These are phyloP conservation scores for Hystrix brachyura DNA, from an alignment of 2,113 vertebrate genomes.

Conservation along the genomic window DNA sequence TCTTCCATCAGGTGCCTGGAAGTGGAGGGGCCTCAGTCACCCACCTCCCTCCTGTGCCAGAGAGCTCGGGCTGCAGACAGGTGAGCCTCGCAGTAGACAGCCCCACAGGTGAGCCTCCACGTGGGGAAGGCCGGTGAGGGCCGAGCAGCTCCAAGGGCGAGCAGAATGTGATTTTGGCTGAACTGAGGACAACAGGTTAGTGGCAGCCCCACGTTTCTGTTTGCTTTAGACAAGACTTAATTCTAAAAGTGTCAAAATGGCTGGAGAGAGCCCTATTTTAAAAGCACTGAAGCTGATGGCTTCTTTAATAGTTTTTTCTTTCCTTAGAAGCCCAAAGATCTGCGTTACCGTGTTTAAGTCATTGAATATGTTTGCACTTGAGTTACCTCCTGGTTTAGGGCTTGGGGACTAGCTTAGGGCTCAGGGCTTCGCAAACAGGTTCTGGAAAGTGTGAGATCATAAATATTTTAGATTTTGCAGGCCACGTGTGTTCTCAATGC, in stretches of 20 bases:
- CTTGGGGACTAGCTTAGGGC: background rate
- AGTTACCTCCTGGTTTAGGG: too few relatives aligned
- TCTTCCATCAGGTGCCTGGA: background rate
- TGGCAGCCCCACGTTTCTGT: background rate
- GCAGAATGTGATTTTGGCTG: background rate
- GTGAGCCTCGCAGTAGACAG: background rate
- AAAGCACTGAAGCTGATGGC: background rate
- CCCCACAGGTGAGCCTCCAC: background rate
- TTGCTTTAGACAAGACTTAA: background rate
- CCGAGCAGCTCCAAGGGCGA: background rate
- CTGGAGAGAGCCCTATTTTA: background rate
- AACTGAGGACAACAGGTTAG: background rate
- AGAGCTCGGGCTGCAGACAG: background rate
- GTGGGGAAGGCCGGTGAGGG: background rate
- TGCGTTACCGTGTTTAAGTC: background rate
- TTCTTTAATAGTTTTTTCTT: constrained; percentile 14
- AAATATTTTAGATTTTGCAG: background rate
- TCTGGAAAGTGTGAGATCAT: background rate
- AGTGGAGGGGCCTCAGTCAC: background rate
- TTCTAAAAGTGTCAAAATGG: background rate
- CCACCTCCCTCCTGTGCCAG: background rate
- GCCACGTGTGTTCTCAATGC: background rate
- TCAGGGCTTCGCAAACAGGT: background rate
- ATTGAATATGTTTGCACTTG: background rate
- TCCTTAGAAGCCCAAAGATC: background rate